Evolutionary conservation across 2,113 vertebrate species (phyloP).

Genomic region (Deroptyus accipitrinus): DNA sequence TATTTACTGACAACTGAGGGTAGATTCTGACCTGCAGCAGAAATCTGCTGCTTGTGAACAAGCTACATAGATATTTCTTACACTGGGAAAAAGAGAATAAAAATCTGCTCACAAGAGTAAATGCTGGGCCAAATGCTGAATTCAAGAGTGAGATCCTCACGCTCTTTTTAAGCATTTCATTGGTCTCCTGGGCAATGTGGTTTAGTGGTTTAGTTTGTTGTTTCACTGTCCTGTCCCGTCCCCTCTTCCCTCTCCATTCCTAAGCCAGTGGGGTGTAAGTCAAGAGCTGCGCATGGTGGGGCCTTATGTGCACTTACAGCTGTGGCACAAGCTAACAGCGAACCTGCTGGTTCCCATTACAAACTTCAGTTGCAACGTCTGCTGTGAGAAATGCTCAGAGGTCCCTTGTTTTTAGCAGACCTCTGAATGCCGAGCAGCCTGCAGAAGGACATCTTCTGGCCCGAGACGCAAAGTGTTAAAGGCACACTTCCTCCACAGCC

Average conservation of each 20-base stretch:
- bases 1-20: background rate
- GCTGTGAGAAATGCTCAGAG: background rate
- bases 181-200: background rate
- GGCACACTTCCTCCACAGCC: background rate
- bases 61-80: background rate
- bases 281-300: background rate
- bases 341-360: background rate
- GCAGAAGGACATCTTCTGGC: background rate
- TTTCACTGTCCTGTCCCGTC: background rate
- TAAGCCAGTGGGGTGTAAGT: background rate
- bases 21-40: background rate
- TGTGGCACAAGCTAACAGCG: background rate
- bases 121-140: background rate
- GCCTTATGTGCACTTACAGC: background rate
- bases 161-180: background rate
- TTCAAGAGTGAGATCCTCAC: background rate
- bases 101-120: background rate
- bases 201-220: conserved; percentile 3
- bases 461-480: conserved; percentile 16
- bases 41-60: rapidly evolving
- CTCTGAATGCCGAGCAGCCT: background rate
- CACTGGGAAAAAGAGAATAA: background rate
- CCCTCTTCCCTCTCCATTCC: background rate
- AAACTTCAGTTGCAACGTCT: conserved; percentile 6
- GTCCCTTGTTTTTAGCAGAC: background rate